A percentile compares a stretch with the other conserved stretches of the same genome.
Conservation (phyloP, 2,888 invertebrate species). For the Drosophila testacea region DNA sequence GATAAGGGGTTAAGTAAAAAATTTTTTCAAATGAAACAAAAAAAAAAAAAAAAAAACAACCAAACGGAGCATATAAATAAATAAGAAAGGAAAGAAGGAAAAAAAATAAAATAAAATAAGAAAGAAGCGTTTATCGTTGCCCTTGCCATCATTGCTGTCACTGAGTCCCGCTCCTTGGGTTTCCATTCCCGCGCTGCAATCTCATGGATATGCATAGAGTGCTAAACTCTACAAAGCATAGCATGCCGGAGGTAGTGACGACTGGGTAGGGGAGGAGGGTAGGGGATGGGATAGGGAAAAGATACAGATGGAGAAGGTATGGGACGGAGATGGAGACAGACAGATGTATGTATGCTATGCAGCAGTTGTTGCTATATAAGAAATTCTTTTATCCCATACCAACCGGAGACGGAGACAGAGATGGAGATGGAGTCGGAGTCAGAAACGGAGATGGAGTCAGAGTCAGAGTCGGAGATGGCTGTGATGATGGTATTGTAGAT, state of each 20-base stretch:
- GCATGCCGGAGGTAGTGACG: not conserved
- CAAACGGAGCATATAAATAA: constrained; percentile 10
- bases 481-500: constrained; percentile 9
- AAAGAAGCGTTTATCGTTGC: constrained; percentile 57
- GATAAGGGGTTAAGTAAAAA: constrained; percentile 71
- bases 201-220: constrained; percentile 72
- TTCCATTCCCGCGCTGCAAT: constrained; percentile 44
- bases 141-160: constrained; percentile 45
- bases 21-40: constrained; percentile 55
- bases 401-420: constrained; percentile 20
- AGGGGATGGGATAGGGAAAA: not conserved
- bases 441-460: constrained; percentile 8
- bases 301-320: constrained; percentile 1
- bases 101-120: constrained; percentile 8
- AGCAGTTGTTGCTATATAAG: constrained; percentile 79
- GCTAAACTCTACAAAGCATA: constrained; percentile 27
- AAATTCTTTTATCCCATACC: constrained; percentile 75
- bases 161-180: constrained; percentile 26
- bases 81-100: not conserved
- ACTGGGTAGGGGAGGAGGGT: not conserved
- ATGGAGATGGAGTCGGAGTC: not conserved
- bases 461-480: constrained; percentile 15
- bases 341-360: constrained; percentile 65
- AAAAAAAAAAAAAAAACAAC: constrained; percentile 18
- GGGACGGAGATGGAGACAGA: not conserved